Base-by-base conservation (phyloP, 1,140 invertebrate species). In the Bombus sylvicola region DNA sequence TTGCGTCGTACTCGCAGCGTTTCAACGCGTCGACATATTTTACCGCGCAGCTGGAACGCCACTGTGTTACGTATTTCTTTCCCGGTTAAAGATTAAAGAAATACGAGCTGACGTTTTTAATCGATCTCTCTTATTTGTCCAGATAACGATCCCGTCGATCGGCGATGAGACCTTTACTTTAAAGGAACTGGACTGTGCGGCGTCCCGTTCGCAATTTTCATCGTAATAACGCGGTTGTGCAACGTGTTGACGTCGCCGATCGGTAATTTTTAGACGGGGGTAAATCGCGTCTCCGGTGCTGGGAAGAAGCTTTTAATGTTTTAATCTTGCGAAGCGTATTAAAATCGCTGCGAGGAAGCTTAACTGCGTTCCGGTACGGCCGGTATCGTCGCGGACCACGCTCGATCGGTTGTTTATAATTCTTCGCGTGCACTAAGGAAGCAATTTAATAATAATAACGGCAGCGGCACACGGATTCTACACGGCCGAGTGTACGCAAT, bases 381-480 rank as follows among this genome's bases (percentile, higher is more conserved):
- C n/a, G 22, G 18, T 53, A 74, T 74, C 28, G 37, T 53, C 75
- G 43, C 73, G 83, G 64, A 39, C 62, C 62, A 6, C 43, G 31
- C 37, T 47, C 83, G 83, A 83, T 66, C 78, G 64, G 53, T 89
- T 89, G 88, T 81, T 83, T 81, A 83, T 89, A 86, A 89, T 89
- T 78, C 87, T 83, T 76, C 84, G 83, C 83, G 83, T 64, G 77
- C 83, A 80, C 83, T 64, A 43, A 86, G 84, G 84, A 82, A 86
- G 79, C 84, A 86, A 86, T 86, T 86, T 86, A 75, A 81, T 86
- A 82, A 86, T 86, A 86, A 86, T 86, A 82, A 86, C 69, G 43
- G 84, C 83, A 66, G 47, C 79, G 57, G 47, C 71, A 69, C 79
- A 68, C 59, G 43, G 22, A 81, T 81, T 57, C 79, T 62, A 41